Evolutionary conservation across 2,888 invertebrate species (phyloP).

Genomic region (Himalopsyche tibetana): DNA sequence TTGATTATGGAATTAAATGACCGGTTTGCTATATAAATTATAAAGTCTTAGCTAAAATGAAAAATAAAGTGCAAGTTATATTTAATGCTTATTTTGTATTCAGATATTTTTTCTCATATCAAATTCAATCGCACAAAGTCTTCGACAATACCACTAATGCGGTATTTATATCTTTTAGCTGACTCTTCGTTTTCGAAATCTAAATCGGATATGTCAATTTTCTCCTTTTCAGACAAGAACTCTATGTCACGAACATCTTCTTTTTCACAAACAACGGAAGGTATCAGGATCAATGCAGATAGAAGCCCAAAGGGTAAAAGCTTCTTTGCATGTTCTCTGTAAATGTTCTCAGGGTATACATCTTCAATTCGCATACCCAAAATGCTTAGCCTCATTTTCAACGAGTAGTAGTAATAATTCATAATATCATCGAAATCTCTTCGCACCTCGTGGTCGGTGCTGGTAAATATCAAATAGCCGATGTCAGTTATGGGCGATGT

Average conservation of each 20-base stretch:
- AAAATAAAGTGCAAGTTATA: no score
- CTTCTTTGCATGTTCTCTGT: constrained; percentile 54
- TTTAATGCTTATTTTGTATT: no score
- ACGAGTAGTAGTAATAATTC: constrained; percentile 55
- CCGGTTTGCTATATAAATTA: no score
- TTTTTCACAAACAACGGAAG: constrained; percentile 57
- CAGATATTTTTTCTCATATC: constrained; percentile 37
- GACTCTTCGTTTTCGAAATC: constrained; percentile 54
- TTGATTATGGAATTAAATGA: no score
- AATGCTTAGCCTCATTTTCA: constrained; percentile 41
- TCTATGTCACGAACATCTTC: constrained; percentile 60
- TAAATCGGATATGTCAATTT: constrained; percentile 47
- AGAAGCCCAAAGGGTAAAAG: constrained; percentile 58
- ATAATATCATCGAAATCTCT: constrained; percentile 53
- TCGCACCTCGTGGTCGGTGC: constrained; percentile 55
- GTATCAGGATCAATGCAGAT: constrained; percentile 53
- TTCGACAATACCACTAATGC: constrained; percentile 57
- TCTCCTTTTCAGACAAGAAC: constrained; percentile 57
- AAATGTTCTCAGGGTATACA: constrained; percentile 54
- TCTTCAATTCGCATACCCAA: constrained; percentile 56
- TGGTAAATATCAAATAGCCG: constrained; percentile 60
- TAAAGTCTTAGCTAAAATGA: no score
- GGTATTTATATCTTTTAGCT: constrained; percentile 46
- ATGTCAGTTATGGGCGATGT: constrained; percentile 62
- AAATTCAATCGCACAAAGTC: constrained; percentile 51